phyloP scores from a whole-genome alignment of 2,888 invertebrate genomes.

The Callyntrura guangdongensis region DNA sequence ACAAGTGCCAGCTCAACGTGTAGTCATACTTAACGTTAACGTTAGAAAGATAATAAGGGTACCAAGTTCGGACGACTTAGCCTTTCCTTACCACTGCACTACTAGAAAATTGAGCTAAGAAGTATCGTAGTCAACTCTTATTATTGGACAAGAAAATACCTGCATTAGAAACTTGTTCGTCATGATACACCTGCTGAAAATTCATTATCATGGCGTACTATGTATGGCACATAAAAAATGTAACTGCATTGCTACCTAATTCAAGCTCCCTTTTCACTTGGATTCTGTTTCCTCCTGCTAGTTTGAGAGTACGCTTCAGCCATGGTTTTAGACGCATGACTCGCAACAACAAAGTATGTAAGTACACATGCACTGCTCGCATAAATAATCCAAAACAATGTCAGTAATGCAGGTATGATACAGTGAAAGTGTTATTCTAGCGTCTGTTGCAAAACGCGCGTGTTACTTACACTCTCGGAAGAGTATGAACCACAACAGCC shows the following conservation, averaged over 20 bases:
- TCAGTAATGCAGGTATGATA: conserved; percentile 65
- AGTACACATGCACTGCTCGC: conserved; percentile 48
- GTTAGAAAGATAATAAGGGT: conserved; percentile 6
- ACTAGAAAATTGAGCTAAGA: conserved; percentile 37
- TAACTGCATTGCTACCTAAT: conserved; percentile 58
- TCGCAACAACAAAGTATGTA: conserved; percentile 38
- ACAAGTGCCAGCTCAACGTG: not conserved
- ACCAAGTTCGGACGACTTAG: conserved; percentile 11
- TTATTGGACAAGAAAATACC: conserved; percentile 60
- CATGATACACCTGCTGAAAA: conserved; percentile 50
- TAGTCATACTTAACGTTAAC: not conserved
- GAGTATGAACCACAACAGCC: not conserved
- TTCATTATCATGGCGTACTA: conserved; percentile 47
- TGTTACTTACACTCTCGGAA: not conserved
- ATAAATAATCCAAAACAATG: conserved; percentile 60
- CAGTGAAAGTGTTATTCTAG: conserved; percentile 31
- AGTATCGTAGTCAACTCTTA: conserved; percentile 49
- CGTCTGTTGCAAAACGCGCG: conserved; percentile 1
- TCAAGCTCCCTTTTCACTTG: conserved; percentile 1
- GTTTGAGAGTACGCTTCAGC: not conserved
- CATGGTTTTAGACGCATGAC: conserved; percentile 26
- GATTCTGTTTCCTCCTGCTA: conserved; percentile 11
- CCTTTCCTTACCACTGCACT: not conserved
- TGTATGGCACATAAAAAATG: conserved; percentile 41
- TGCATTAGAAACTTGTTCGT: conserved; percentile 50